Percentiles rank a stretch among this genome's conserved stretches.
phyloP scores from a whole-genome alignment of 2,113 vertebrate genomes.

The Perccottus glenii region DNA sequence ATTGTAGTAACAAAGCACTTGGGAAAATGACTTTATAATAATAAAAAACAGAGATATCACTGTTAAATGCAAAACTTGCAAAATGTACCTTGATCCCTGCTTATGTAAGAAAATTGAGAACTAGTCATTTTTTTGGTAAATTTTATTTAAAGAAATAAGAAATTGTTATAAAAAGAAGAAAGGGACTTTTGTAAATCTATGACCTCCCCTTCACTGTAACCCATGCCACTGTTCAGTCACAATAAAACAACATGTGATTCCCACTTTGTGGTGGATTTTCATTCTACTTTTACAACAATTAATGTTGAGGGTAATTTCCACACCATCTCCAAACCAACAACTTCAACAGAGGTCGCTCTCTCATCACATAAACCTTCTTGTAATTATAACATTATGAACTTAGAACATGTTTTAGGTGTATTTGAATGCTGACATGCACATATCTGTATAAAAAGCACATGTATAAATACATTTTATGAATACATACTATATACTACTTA shows the following conservation, averaged over 20 bases:
- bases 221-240: constrained; percentile 72
- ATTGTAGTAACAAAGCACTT: constrained; percentile 61
- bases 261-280: constrained; percentile 21
- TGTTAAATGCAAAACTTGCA: constrained; percentile 63
- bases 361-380: background rate
- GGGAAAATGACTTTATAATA: constrained; percentile 47
- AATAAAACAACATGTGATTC: constrained; percentile 77
- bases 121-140: constrained; percentile 76
- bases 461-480: no score
- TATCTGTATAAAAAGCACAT: no score
- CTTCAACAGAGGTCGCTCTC: no score
- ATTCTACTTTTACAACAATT: background rate
- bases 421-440: no score
- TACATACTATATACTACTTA: no score
- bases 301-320: background rate
- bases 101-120: constrained; percentile 63
- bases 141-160: constrained; percentile 77
- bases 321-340: background rate
- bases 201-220: constrained; percentile 69
- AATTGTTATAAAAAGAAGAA: constrained; percentile 58
- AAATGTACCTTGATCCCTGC: constrained; percentile 57
- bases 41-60: constrained; percentile 60
- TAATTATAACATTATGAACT: background rate
- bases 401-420: no score
- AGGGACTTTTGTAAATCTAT: constrained; percentile 71